Evolutionary conservation across 2,113 vertebrate genomes (phyloP).

Genomic region (Hipposideros armiger): DNA sequence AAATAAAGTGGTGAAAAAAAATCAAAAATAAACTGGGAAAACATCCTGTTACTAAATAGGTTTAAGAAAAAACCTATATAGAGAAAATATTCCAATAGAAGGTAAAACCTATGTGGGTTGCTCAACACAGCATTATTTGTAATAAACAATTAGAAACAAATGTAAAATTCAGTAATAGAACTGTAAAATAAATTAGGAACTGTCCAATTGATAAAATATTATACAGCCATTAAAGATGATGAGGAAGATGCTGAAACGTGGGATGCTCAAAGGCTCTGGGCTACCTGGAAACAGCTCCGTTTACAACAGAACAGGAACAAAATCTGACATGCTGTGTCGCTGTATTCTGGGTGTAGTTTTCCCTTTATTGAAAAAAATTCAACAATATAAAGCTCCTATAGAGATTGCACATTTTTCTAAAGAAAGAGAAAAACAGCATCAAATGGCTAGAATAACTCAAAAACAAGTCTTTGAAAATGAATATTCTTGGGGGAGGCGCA

Average conservation of each 20-base stretch:
- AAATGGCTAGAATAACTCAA: background rate
- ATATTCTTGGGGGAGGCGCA: too few relatives aligned
- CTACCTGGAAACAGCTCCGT: background rate
- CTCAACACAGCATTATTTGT: background rate
- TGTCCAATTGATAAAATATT: background rate
- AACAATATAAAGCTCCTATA: background rate
- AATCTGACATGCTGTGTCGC: background rate
- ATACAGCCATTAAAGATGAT: background rate
- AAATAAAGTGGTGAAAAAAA: background rate
- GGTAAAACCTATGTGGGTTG: background rate
- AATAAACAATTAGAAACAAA: background rate
- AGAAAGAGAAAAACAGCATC: background rate
- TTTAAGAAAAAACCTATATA: background rate
- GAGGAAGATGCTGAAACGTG: background rate
- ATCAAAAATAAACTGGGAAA: background rate
- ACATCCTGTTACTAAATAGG: background rate
- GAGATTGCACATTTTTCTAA: background rate
- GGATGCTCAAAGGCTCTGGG: background rate
- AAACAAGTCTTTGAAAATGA: background rate
- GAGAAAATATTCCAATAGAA: background rate
- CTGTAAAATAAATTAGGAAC: background rate
- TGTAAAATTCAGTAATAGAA: background rate
- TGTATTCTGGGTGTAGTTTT: background rate
- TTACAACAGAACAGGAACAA: fast-evolving
- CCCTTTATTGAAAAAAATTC: background rate